A percentile compares a stretch with the other conserved stretches of the same genome.
Conservation (phyloP, 2,113 vertebrate species). For the Petromus typicus region DNA sequence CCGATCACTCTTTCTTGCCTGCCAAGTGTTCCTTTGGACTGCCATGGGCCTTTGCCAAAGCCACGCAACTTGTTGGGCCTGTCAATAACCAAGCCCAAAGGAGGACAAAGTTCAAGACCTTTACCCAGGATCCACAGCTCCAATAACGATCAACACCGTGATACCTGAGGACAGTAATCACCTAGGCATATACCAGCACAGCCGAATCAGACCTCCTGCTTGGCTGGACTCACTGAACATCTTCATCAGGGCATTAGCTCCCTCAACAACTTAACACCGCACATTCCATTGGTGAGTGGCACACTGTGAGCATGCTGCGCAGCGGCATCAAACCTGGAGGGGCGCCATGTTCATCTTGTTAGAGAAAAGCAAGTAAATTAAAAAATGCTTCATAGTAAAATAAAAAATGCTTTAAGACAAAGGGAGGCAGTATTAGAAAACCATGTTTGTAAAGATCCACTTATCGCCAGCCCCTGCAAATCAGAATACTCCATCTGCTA, state of each 20-base stretch:
- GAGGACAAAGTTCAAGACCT: background rate
- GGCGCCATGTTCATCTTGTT: background rate
- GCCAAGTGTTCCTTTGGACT: background rate
- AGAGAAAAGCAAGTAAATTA: too few relatives aligned
- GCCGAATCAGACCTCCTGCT: background rate
- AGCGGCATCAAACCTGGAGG: background rate
- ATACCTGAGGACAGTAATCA: background rate
- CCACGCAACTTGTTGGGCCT: background rate
- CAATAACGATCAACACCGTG: background rate
- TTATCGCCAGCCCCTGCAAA: too few relatives aligned
- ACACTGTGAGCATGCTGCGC: background rate
- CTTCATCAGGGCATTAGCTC: background rate
- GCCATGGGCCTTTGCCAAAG: background rate
- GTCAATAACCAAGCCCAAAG: background rate
- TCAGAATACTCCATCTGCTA: too few relatives aligned
- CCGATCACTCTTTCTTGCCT: background rate
- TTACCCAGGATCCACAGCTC: background rate
- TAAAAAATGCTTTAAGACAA: too few relatives aligned
- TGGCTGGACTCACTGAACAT: background rate
- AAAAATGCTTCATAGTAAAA: too few relatives aligned
- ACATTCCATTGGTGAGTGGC: background rate
- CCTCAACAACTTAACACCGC: too few relatives aligned
- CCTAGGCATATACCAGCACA: background rate
- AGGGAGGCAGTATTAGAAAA: too few relatives aligned
- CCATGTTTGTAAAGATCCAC: too few relatives aligned